Evolutionary conservation across 2,888 invertebrate genomes (phyloP).

Genomic region (Mythimna lalbum): DNA sequence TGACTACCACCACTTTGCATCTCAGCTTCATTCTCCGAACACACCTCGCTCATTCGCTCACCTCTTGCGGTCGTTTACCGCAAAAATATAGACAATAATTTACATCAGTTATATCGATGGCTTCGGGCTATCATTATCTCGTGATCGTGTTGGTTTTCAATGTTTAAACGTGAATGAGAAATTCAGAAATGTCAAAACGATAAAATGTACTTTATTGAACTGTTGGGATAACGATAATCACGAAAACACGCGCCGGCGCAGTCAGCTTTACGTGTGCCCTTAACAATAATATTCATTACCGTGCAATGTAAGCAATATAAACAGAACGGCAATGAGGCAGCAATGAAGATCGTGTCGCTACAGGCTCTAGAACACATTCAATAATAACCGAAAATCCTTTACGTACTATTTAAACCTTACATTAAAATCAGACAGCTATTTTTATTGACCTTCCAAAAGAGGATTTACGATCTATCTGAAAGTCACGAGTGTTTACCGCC

Average conservation of each 20-base stretch:
- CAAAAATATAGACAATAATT: constrained; percentile 59
- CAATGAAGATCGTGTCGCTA: constrained; percentile 12
- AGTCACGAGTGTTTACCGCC: neutral
- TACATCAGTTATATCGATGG: constrained; percentile 51
- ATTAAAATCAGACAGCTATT: neutral
- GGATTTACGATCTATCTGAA: neutral
- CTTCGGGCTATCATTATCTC: constrained; percentile 58
- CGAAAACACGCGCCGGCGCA: constrained; percentile 38
- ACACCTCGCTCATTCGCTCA: constrained; percentile 28
- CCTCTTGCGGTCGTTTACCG: constrained; percentile 37
- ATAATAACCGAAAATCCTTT: constrained; percentile 6
- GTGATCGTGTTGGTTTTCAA: constrained; percentile 52
- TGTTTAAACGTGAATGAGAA: constrained; percentile 57
- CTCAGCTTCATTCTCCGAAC: constrained; percentile 6
- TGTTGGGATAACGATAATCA: constrained; percentile 56
- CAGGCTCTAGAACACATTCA: constrained; percentile 9
- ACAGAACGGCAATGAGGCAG: constrained; percentile 19
- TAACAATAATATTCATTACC: constrained; percentile 62
- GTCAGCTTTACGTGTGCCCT: constrained; percentile 50
- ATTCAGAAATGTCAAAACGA: constrained; percentile 65
- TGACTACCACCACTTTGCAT: constrained; percentile 9
- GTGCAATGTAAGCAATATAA: constrained; percentile 44
- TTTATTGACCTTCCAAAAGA: neutral
- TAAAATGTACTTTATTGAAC: constrained; percentile 68
- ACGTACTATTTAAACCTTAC: neutral